phyloP scores from a whole-genome alignment of 2,797 vertebrate genomes.

The Bovichtus variegatus region DNA sequence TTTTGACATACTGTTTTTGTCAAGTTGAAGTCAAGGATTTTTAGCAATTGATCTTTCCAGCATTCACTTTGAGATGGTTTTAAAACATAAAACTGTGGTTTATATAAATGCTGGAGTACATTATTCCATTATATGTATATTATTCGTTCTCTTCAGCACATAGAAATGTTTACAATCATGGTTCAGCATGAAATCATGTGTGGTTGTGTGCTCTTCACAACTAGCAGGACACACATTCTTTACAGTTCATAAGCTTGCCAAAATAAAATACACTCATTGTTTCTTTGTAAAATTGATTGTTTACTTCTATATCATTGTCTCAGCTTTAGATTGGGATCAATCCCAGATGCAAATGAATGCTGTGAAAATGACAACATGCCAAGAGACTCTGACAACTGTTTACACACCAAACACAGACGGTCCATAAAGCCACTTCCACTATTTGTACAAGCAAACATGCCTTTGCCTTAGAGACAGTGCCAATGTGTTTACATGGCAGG shows the following conservation, averaged over 20 bases:
- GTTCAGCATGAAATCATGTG: neutral
- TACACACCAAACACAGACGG: conserved; percentile 84
- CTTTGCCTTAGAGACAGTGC: conserved; percentile 83
- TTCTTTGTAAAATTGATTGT: neutral
- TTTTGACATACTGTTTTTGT: conserved; percentile 15
- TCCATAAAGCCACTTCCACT: conserved; percentile 86
- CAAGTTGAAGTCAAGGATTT: conserved; percentile 20
- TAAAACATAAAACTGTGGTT: neutral
- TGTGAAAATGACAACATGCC: conserved; percentile 61
- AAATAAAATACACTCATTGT: neutral
- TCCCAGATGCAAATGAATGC: conserved; percentile 34
- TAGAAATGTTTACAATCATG: neutral
- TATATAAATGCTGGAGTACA: neutral
- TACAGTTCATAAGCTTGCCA: neutral
- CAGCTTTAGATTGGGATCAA: neutral
- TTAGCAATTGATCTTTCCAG: neutral
- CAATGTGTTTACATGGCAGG: conserved; percentile 52
- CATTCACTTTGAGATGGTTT: neutral
- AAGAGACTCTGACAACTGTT: conserved; percentile 78
- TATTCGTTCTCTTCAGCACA: neutral
- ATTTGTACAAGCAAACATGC: conserved; percentile 85
- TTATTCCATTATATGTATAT: too few species aligned
- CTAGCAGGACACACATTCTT: neutral
- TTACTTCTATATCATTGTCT: neutral
- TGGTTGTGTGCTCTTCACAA: neutral